Evolutionary conservation across 2,888 invertebrate species (phyloP).

Genomic region (Ennomos fuscantarius): DNA sequence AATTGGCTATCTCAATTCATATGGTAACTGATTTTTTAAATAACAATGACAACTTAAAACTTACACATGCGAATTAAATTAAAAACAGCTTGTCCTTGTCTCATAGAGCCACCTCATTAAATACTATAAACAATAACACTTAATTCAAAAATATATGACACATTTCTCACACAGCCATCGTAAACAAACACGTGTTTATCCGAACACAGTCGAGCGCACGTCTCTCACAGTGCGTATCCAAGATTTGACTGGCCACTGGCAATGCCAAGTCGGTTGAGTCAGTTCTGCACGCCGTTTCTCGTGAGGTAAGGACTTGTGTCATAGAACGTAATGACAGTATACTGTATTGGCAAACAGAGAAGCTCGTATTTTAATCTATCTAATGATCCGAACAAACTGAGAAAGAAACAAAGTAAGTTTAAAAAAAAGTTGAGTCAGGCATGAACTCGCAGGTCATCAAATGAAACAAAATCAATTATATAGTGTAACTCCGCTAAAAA

Average conservation of each 20-base stretch:
- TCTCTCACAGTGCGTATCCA: slow-evolving; percentile 42
- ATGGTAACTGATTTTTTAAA: background rate
- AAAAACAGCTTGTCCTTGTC: slow-evolving; percentile 7
- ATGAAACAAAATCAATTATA: too few species aligned
- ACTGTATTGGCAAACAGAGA: slow-evolving; percentile 8
- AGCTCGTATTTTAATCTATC: background rate
- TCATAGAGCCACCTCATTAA: slow-evolving; percentile 17
- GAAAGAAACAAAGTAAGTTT: too few species aligned
- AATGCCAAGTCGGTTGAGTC: slow-evolving; percentile 52
- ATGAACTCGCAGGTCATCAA: too few species aligned
- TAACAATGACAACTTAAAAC: slow-evolving; percentile 13
- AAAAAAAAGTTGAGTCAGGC: too few species aligned
- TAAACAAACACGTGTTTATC: slow-evolving; percentile 48
- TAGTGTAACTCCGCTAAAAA: too few species aligned
- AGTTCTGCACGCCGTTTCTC: slow-evolving; percentile 49
- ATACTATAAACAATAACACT: slow-evolving; percentile 19
- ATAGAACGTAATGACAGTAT: slow-evolving; percentile 44
- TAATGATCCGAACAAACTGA: too few species aligned
- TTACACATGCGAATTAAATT: slow-evolving; percentile 29
- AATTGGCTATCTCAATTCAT: too few species aligned
- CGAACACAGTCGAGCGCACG: slow-evolving; percentile 34
- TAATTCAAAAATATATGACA: slow-evolving; percentile 29
- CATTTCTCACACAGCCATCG: slow-evolving; percentile 37
- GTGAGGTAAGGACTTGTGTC: slow-evolving; percentile 71
- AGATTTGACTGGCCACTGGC: slow-evolving; percentile 53